Conservation (phyloP, 2,888 invertebrate genomes). For the Steinernema hermaphroditum region DNA sequence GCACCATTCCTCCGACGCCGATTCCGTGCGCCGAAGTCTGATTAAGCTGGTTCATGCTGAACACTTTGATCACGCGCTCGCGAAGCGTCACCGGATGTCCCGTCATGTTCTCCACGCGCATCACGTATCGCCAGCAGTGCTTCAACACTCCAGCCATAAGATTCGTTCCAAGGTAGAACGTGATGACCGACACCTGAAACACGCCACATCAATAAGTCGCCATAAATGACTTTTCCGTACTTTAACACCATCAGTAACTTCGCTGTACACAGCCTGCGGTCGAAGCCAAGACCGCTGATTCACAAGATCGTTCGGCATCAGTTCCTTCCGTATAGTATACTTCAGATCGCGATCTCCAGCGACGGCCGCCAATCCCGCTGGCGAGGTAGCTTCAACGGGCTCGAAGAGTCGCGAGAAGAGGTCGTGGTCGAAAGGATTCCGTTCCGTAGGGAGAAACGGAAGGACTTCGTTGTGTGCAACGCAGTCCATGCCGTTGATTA, state of each 20-base stretch:
- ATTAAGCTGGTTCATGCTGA: constrained; percentile 79
- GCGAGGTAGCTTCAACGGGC: constrained; percentile 32
- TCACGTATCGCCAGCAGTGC: constrained; percentile 88
- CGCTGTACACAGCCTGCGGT: constrained; percentile 49
- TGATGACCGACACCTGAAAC: constrained; percentile 84
- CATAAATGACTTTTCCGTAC: not conserved
- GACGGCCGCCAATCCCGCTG: not conserved
- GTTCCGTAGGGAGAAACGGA: constrained; percentile 75
- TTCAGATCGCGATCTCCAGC: constrained; percentile 2
- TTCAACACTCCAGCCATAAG: constrained; percentile 60
- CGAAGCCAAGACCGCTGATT: constrained; percentile 50
- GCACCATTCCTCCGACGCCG: constrained; percentile 92
- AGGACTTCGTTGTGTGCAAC: constrained; percentile 86
- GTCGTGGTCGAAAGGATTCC: constrained; percentile 85
- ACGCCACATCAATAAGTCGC: not conserved
- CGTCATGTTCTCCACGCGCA: constrained; percentile 90
- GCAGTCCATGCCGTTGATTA: constrained; percentile 81
- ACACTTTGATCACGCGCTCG: constrained; percentile 97
- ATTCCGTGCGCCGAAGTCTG: constrained; percentile 76
- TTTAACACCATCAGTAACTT: constrained; percentile 33
- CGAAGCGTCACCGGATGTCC: constrained; percentile 85
- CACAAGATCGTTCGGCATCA: constrained; percentile 46
- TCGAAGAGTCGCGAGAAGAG: constrained; percentile 73
- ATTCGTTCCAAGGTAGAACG: constrained; percentile 83
- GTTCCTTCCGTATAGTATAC: constrained; percentile 44